These are phyloP conservation scores for Aporophyla lueneburgensis DNA, from an alignment of 2,888 invertebrate genomes.

Conservation along the genomic window DNA sequence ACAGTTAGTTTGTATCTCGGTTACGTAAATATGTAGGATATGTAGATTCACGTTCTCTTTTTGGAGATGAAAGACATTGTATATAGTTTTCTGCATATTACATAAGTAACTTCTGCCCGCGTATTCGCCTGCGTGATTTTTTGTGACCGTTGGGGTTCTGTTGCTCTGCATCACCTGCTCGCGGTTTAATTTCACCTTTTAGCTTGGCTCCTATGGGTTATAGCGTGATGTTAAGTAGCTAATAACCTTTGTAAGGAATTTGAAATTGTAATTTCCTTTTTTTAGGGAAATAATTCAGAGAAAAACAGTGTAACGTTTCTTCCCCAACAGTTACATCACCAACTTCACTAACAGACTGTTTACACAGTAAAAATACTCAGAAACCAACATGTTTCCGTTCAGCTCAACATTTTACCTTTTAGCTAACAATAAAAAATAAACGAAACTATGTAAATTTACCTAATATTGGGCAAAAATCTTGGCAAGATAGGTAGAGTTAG, in stretches of 20 bases:
- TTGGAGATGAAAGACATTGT: not conserved
- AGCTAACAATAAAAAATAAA: slow-evolving; percentile 14
- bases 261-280: not conserved
- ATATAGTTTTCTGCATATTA: not conserved
- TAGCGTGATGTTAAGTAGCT: no score
- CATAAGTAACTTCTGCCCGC: not conserved
- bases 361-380: not conserved
- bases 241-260: no score
- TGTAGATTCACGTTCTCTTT: slow-evolving; percentile 8
- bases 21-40: slow-evolving; percentile 35
- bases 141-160: no score
- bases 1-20: slow-evolving; percentile 29
- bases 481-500: not conserved
- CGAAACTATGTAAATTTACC: not conserved
- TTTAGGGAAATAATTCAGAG: not conserved
- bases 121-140: no score
- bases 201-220: no score
- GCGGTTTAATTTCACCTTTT: no score
- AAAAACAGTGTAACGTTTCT: not conserved
- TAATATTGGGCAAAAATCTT: not conserved
- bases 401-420: not conserved
- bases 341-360: not conserved
- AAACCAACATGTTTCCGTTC: not conserved
- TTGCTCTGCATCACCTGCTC: no score
- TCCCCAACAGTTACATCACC: not conserved